phyloP scores from a whole-genome alignment of 2,113 vertebrate genomes.

The Carollia perspicillata region DNA sequence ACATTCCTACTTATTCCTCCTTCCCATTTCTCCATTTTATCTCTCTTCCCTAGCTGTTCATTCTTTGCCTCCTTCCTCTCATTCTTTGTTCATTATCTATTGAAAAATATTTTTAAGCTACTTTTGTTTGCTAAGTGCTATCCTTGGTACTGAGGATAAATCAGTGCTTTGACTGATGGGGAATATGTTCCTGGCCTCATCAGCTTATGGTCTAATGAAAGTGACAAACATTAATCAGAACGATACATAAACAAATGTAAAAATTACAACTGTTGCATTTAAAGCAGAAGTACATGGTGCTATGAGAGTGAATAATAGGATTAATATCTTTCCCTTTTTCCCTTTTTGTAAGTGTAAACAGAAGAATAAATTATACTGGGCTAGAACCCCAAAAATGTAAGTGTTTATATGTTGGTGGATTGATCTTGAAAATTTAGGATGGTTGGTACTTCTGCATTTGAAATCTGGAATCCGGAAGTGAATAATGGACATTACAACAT shows the following conservation, averaged over 20 bases:
- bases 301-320: neutral
- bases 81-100: neutral
- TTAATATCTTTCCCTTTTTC: neutral
- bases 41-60: neutral
- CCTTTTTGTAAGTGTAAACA: neutral
- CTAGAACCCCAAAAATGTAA: neutral
- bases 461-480: neutral
- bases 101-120: neutral
- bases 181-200: neutral
- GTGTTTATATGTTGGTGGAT: neutral
- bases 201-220: neutral
- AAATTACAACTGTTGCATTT: neutral
- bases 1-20: neutral
- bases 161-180: neutral
- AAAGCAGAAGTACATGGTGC: neutral
- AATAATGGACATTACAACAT: neutral
- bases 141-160: neutral
- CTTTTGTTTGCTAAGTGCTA: neutral
- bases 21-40: neutral
- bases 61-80: neutral
- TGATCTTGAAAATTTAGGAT: neutral
- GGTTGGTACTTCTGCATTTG: neutral
- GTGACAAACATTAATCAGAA: conserved; percentile 25
- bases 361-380: neutral
- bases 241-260: neutral